Percentiles rank a stretch among this genome's conserved stretches.
Conservation (phyloP, 2,113 vertebrate genomes). For the Aix galericulata region DNA sequence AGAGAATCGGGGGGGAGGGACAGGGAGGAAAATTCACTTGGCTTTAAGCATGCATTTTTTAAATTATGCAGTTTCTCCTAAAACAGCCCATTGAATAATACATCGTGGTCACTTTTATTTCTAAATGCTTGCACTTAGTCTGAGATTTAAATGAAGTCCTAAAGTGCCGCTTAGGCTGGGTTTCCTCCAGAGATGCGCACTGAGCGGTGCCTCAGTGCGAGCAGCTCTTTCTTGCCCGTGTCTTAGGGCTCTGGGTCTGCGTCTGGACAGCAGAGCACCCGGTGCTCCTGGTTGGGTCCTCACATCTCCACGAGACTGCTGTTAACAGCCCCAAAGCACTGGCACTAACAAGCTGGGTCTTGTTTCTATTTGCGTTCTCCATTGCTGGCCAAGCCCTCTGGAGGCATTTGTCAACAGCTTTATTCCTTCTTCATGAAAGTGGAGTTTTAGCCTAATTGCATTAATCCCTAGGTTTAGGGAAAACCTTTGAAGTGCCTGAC, state of each 20-base stretch:
- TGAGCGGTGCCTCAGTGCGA: not conserved
- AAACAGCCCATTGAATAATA: slow-evolving; percentile 24
- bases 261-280: not conserved
- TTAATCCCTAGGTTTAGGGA: not conserved
- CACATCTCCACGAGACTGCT: not conserved
- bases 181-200: not conserved
- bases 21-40: not conserved
- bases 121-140: not conserved
- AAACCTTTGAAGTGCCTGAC: not conserved
- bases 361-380: not conserved
- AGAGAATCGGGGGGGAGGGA: not conserved
- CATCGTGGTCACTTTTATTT: not conserved
- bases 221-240: fast-evolving
- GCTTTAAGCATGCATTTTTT: not conserved
- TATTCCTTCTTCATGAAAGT: not conserved
- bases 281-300: not conserved
- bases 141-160: not conserved
- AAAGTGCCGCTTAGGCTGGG: not conserved
- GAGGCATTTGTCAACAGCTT: not conserved
- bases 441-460: not conserved
- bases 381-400: not conserved
- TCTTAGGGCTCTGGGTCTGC: not conserved
- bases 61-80: slow-evolving; percentile 42
- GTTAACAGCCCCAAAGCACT: not conserved
- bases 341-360: not conserved